These are phyloP conservation scores for Drosophila sturtevanti DNA, from an alignment of 1,140 invertebrate genomes.

Conservation along the genomic window DNA sequence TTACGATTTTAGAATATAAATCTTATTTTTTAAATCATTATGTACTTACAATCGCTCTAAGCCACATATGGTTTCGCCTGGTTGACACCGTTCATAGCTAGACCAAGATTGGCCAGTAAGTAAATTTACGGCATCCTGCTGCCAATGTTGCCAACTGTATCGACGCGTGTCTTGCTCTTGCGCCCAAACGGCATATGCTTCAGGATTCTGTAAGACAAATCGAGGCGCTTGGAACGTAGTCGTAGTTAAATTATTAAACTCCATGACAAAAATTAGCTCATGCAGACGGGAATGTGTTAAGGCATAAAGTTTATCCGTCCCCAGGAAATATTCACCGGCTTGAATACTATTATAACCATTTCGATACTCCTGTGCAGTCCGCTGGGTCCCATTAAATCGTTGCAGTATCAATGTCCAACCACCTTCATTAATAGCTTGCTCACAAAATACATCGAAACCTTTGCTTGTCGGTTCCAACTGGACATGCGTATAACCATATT, in stretches of 20 bases:
- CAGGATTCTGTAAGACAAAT: conserved; percentile 16
- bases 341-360: conserved; percentile 34
- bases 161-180: conserved; percentile 15
- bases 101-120: conserved; percentile 1
- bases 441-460: conserved; percentile 39
- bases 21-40: no score
- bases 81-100: neutral
- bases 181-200: conserved; percentile 14
- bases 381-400: conserved; percentile 31
- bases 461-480: conserved; percentile 31
- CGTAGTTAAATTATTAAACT: conserved; percentile 24
- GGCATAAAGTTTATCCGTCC: conserved; percentile 38
- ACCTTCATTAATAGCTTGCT: conserved; percentile 28
- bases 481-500: conserved; percentile 34
- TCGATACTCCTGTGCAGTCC: conserved; percentile 27
- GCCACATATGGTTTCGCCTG: conserved; percentile 5
- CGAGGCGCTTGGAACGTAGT: conserved; percentile 12
- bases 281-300: conserved; percentile 35
- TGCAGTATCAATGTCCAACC: conserved; percentile 39
- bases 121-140: conserved; percentile 15
- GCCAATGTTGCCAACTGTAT: conserved; percentile 30
- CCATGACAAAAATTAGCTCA: conserved; percentile 38
- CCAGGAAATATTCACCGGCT: conserved; percentile 37
- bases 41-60: conserved; percentile 32
- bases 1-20: neutral